Percentiles rank a stretch among this genome's conserved stretches.
Evolutionary conservation across 2,888 invertebrate genomes (phyloP).

Genomic region (Cheilosia vernalis): DNA sequence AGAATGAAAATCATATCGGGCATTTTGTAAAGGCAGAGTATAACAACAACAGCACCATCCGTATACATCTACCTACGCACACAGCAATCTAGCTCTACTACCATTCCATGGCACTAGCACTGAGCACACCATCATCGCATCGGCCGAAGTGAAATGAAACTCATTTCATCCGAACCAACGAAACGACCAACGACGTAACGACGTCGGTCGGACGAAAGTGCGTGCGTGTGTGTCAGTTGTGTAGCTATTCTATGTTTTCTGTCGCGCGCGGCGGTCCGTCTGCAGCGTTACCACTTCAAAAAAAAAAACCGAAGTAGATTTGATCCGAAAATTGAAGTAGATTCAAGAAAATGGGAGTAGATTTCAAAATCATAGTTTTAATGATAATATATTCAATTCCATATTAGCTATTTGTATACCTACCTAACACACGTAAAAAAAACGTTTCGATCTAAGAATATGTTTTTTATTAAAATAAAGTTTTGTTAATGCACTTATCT

Average conservation of each 20-base stretch:
- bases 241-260: constrained; percentile 5
- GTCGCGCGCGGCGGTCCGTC: constrained; percentile 19
- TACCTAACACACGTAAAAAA: too few relatives aligned
- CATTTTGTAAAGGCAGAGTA: constrained; percentile 66
- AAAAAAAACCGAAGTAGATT: too few relatives aligned
- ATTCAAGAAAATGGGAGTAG: too few relatives aligned
- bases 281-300: too few relatives aligned
- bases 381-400: too few relatives aligned
- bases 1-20: constrained; percentile 52
- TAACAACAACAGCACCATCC: constrained; percentile 41
- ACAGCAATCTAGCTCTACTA: neutral
- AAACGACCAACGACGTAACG: constrained; percentile 46
- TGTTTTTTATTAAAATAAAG: too few relatives aligned
- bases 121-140: constrained; percentile 3
- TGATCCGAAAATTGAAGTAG: too few relatives aligned
- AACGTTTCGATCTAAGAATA: too few relatives aligned
- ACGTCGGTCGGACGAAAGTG: constrained; percentile 4
- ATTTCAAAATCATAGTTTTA: too few relatives aligned
- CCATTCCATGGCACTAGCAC: neutral
- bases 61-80: constrained; percentile 1
- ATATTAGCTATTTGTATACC: too few relatives aligned
- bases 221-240: constrained; percentile 11
- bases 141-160: constrained; percentile 46
- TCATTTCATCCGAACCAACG: constrained; percentile 57
- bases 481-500: too few relatives aligned